Evolutionary conservation across 2,797 vertebrate species (phyloP), one percentile per base, ranked within the genome.

Genomic region (Sebastes paucispinis): DNA sequence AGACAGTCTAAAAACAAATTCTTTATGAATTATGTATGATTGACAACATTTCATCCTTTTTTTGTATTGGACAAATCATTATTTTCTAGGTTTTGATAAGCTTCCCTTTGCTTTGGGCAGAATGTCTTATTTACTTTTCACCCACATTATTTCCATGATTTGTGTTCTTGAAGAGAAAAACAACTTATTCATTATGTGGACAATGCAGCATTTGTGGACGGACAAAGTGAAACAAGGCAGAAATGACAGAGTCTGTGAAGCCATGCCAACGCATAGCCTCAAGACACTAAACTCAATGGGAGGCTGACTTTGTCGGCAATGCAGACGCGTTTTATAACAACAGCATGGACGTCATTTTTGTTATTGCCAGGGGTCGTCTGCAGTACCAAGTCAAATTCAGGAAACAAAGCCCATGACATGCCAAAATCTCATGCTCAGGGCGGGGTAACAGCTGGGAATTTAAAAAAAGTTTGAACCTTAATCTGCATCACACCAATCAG

Each of bases 341-440:
- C 36, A 6, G 67, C 25, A 20, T 65, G 9, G 57, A 27, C 3
- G 6, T 69, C 16, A 71, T 24, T 76, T 79, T 64, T 87, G 76
- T 75, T 64, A 24, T 74, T 80, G 73, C 63, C 71, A 77, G n/a
- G 27, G 57, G 77, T 73, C 14, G 29, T 74, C 68, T 55, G 25
- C 60, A 67, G 43, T 81, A 58, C 34, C 14, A 50, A 59, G 36
- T 79, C 43, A 78, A 77, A 80, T 52, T 84, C 32, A 12, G 27
- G 25, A 81, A 89, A 77, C 67, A 72, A 74, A 84, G 47, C 22
- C 71, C 11, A n/a, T 71, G 73, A 77, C 29, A 60, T 69, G 74
- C 80, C 68, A 60, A 74, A 77, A 62, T 43, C 8, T 39, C 24
- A 27, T 54, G 60, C 69, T 77, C 1, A 10, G 24, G 57, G 54